Conservation (phyloP, 2,888 invertebrate species). For the Folsomia manolachei region DNA sequence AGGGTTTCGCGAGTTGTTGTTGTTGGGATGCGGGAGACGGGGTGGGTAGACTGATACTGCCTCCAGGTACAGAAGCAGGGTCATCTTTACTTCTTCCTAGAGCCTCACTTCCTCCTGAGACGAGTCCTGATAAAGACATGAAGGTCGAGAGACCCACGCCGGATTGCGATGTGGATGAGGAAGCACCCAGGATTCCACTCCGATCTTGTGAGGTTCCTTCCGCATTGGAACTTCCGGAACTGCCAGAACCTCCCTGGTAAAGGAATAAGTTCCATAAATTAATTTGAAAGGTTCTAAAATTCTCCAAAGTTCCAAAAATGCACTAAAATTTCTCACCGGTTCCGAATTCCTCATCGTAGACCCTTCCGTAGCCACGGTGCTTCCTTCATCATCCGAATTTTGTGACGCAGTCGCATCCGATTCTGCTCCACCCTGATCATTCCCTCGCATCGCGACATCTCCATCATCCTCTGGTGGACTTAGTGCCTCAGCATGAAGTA, state of each 20-base stretch:
- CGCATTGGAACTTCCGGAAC: constrained; percentile 49
- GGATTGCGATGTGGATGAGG: constrained; percentile 23
- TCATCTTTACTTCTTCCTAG: constrained; percentile 16
- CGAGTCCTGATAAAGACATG: constrained; percentile 13
- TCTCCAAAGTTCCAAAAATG: not conserved
- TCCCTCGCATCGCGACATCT: constrained; percentile 38
- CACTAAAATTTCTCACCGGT: constrained; percentile 26
- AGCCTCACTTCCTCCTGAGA: not conserved
- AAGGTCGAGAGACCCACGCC: constrained; percentile 18
- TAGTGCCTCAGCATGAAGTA: constrained; percentile 44
- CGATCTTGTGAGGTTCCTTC: constrained; percentile 46
- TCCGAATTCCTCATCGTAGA: constrained; percentile 65
- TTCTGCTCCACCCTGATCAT: constrained; percentile 44
- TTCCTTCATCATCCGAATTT: constrained; percentile 90
- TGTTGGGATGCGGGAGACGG: constrained; percentile 9
- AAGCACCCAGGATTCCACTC: constrained; percentile 23
- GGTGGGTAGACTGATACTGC: not conserved
- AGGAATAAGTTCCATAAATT: too few species aligned
- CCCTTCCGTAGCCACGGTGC: constrained; percentile 91
- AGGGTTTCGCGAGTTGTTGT: constrained; percentile 31
- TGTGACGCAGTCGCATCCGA: constrained; percentile 50
- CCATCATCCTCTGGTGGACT: constrained; percentile 46
- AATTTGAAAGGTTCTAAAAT: not conserved
- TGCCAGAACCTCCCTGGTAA: constrained; percentile 49
- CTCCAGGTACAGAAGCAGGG: constrained; percentile 11